phyloP scores from a whole-genome alignment of 2,113 vertebrate species.

The Hystrix cristata region DNA sequence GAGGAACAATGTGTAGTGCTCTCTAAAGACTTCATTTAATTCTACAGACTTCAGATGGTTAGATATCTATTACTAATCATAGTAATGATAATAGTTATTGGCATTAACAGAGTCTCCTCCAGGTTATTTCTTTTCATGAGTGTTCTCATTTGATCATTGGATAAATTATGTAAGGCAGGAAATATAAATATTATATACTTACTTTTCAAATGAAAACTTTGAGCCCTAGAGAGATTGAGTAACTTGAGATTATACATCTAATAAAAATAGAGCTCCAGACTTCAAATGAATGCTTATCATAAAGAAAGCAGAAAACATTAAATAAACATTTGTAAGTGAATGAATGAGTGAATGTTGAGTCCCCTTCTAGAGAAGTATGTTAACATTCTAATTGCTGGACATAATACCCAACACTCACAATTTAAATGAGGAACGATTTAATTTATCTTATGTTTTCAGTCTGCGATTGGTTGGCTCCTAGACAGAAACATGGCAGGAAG shows the following conservation, averaged over 20 bases:
- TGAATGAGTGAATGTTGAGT: background rate
- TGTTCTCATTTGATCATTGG: slow-evolving; percentile 1
- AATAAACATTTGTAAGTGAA: background rate
- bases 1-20: background rate
- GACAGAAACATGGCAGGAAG: background rate
- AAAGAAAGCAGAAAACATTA: background rate
- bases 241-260: background rate
- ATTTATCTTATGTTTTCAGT: background rate
- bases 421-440: background rate
- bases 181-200: slow-evolving; percentile 42
- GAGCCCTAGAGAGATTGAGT: slow-evolving; percentile 23
- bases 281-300: slow-evolving; percentile 7
- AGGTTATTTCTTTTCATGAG: background rate
- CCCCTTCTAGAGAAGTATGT: background rate
- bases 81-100: background rate
- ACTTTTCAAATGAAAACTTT: slow-evolving; percentile 50
- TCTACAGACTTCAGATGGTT: background rate
- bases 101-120: background rate
- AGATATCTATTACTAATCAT: background rate
- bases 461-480: background rate
- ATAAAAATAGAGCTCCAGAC: background rate
- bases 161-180: background rate
- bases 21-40: background rate
- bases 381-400: background rate
- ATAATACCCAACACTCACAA: background rate